Conservation (phyloP, 2,797 vertebrate species). For the Menidia menidia region DNA sequence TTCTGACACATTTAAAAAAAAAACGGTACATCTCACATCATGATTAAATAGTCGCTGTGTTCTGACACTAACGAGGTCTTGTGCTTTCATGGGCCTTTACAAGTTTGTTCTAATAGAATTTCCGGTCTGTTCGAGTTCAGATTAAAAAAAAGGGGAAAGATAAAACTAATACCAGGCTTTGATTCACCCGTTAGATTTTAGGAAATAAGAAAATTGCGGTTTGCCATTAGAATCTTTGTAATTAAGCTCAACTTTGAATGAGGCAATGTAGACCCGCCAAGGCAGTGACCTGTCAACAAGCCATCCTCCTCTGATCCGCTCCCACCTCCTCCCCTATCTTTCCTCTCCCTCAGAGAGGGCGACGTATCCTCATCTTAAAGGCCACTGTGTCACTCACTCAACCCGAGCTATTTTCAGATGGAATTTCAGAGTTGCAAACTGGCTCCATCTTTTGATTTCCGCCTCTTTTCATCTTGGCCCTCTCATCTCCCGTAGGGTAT, state of each 20-base stretch:
- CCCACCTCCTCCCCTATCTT: constrained; percentile 34
- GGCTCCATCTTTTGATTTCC: constrained; percentile 68
- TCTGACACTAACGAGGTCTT: constrained; percentile 47
- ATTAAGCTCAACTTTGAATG: constrained; percentile 60
- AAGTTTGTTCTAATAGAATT: constrained; percentile 53
- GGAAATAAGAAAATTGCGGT: constrained; percentile 38
- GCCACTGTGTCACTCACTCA: constrained; percentile 64
- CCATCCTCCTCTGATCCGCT: constrained; percentile 58
- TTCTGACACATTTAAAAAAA: constrained; percentile 24
- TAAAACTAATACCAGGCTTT: constrained; percentile 39
- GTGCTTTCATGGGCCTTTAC: constrained; percentile 38
- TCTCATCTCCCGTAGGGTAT: constrained; percentile 52
- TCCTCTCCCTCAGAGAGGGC: constrained; percentile 48
- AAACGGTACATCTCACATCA: constrained; percentile 38
- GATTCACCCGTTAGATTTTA: constrained; percentile 42
- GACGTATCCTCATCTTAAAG: constrained; percentile 65
- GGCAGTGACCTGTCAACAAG: constrained; percentile 65
- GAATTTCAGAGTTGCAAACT: constrained; percentile 62
- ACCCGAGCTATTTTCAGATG: constrained; percentile 69
- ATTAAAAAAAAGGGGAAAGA: constrained; percentile 15
- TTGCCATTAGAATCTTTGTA: constrained; percentile 45
- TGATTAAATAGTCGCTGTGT: constrained; percentile 48
- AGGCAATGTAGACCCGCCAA: constrained; percentile 55
- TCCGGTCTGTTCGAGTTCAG: constrained; percentile 27
- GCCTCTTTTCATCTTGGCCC: constrained; percentile 66